These are phyloP conservation scores for Sus cebifrons DNA, from an alignment of 2,797 vertebrate species.

Conservation along the genomic window DNA sequence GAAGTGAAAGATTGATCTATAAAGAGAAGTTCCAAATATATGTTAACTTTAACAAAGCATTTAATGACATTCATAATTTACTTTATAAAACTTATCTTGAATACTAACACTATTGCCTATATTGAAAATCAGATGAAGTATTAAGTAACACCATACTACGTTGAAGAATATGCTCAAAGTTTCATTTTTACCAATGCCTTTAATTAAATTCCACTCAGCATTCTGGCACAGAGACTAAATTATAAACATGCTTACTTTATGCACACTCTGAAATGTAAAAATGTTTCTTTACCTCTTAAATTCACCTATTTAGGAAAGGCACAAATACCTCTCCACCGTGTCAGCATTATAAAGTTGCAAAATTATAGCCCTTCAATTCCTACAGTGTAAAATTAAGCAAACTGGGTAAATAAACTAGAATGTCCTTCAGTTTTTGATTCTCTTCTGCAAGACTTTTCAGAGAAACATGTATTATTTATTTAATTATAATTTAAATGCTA, in stretches of 20 bases:
- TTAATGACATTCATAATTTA: constrained; percentile 1
- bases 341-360: not conserved
- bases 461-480: not conserved
- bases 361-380: not conserved
- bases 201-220: constrained; percentile 9
- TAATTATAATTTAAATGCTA: constrained; percentile 9
- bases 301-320: not conserved
- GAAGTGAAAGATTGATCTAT: not conserved
- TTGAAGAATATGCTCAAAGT: not conserved
- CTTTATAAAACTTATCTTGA: constrained; percentile 42
- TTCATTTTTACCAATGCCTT: not conserved
- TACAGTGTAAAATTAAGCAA: not conserved
- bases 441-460: not conserved
- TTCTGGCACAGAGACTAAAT: not conserved
- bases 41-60: constrained; percentile 54
- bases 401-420: not conserved
- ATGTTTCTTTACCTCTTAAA: not conserved
- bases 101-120: not conserved
- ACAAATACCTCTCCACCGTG: not conserved
- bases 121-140: not conserved
- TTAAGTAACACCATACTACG: not conserved
- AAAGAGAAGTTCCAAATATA: not conserved
- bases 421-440: not conserved
- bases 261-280: not conserved
- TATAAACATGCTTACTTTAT: not conserved